A percentile compares a stretch with the other conserved stretches of the same genome.
Conservation (phyloP, 1,140 invertebrate genomes). For the Musca vetustissima region DNA sequence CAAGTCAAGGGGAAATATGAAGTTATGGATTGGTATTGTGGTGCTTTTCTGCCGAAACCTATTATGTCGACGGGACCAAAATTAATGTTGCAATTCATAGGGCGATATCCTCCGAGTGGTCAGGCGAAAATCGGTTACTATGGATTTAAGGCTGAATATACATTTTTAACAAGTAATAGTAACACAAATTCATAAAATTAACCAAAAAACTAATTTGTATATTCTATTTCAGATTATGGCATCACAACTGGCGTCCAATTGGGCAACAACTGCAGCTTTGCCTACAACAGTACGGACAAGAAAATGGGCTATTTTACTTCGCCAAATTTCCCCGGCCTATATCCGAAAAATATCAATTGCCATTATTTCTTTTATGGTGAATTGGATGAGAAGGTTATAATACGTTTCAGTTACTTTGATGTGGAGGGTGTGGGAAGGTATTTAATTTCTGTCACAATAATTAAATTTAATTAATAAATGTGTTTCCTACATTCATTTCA, state of each 20-base stretch:
- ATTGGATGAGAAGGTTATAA: constrained; percentile 76
- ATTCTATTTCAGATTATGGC: constrained; percentile 62
- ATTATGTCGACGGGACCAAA: constrained; percentile 87
- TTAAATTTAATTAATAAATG: not conserved
- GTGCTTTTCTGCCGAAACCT: constrained; percentile 72
- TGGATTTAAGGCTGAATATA: constrained; percentile 85
- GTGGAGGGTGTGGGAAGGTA: constrained; percentile 88
- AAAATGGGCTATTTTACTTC: constrained; percentile 83
- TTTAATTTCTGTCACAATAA: constrained; percentile 55
- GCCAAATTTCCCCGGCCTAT: constrained; percentile 90
- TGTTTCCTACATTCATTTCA: not conserved
- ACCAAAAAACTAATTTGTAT: not conserved
- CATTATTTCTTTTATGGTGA: constrained; percentile 92
- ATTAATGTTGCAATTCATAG: constrained; percentile 80
- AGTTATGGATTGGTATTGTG: constrained; percentile 79
- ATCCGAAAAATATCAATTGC: constrained; percentile 89
- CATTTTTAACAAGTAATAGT: constrained; percentile 85
- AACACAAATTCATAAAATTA: constrained; percentile 64
- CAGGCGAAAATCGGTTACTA: constrained; percentile 67
- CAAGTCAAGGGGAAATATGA: constrained; percentile 42
- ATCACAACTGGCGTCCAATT: constrained; percentile 76
- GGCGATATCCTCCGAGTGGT: constrained; percentile 59
- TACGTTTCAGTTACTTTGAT: constrained; percentile 89
- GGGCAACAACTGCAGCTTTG: constrained; percentile 78
- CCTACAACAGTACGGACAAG: constrained; percentile 76